Evolutionary conservation across 2,113 vertebrate genomes (phyloP).

Genomic region (Rutilus rutilus): DNA sequence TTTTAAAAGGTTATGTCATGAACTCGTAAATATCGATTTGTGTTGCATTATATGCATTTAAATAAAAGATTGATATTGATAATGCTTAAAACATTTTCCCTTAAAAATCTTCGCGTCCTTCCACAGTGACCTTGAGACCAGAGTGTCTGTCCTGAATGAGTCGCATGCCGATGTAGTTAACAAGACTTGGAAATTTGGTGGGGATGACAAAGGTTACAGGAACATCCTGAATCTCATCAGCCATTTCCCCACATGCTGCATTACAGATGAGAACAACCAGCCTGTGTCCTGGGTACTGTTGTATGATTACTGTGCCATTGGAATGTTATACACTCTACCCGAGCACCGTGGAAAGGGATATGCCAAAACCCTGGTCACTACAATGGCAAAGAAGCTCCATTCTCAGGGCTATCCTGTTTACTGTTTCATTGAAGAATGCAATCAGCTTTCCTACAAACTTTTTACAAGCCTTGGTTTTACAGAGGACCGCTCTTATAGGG

Average conservation of each 20-base stretch:
- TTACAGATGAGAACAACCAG: constrained; percentile 61
- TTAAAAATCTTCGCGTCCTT: background rate
- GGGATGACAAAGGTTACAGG: constrained; percentile 8
- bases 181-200: constrained; percentile 67
- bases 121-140: constrained; percentile 62
- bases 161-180: constrained; percentile 67
- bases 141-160: constrained; percentile 63
- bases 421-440: constrained; percentile 72
- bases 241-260: constrained; percentile 69
- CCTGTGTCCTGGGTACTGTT: constrained; percentile 72
- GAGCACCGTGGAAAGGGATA: constrained; percentile 73
- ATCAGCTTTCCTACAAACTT: constrained; percentile 66
- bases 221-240: constrained; percentile 61
- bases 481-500: constrained; percentile 65
- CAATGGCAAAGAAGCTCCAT: constrained; percentile 64
- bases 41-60: background rate
- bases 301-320: constrained; percentile 62
- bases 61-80: background rate
- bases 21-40: background rate
- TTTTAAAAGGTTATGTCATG: background rate
- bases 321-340: constrained; percentile 66
- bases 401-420: constrained; percentile 66
- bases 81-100: background rate
- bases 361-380: constrained; percentile 67
- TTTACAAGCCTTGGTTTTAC: constrained; percentile 71